Conservation (phyloP, 2,113 vertebrate species). For the Hypomesus transpacificus region DNA sequence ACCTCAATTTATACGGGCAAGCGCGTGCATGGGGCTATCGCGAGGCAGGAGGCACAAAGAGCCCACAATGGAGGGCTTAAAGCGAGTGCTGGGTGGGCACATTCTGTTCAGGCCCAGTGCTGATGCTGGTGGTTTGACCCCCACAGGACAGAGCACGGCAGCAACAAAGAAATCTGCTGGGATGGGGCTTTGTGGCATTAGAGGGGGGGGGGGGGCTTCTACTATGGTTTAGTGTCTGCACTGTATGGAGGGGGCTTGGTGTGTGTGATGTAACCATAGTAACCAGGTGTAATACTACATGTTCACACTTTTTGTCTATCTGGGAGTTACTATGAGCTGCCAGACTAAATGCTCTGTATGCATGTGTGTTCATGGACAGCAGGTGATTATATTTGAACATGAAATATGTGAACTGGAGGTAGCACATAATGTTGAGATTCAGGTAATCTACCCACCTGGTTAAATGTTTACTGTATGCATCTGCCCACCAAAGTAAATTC, state of each 20-base stretch:
- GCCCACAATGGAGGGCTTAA: slow-evolving; percentile 65
- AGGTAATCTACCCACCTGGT: too few species aligned
- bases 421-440: too few species aligned
- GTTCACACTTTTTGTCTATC: too few species aligned
- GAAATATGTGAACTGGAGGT: too few species aligned
- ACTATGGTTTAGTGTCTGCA: neutral
- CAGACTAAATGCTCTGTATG: too few species aligned
- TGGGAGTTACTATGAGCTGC: too few species aligned
- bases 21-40: slow-evolving; percentile 26
- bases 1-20: slow-evolving; percentile 70
- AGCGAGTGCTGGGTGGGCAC: slow-evolving; percentile 72
- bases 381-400: too few species aligned
- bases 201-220: neutral
- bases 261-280: slow-evolving; percentile 13
- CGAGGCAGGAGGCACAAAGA: slow-evolving; percentile 56
- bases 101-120: slow-evolving; percentile 69
- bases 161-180: slow-evolving; percentile 82
- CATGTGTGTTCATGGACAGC: too few species aligned
- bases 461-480: too few species aligned
- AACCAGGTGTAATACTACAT: slow-evolving; percentile 20
- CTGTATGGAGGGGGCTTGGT: neutral
- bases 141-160: slow-evolving; percentile 40
- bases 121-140: slow-evolving; percentile 74
- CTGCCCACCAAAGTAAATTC: too few species aligned
- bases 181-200: slow-evolving; percentile 57